Evolutionary conservation across 1,140 invertebrate genomes (phyloP).

Genomic region (Drosophila fuyamai): DNA sequence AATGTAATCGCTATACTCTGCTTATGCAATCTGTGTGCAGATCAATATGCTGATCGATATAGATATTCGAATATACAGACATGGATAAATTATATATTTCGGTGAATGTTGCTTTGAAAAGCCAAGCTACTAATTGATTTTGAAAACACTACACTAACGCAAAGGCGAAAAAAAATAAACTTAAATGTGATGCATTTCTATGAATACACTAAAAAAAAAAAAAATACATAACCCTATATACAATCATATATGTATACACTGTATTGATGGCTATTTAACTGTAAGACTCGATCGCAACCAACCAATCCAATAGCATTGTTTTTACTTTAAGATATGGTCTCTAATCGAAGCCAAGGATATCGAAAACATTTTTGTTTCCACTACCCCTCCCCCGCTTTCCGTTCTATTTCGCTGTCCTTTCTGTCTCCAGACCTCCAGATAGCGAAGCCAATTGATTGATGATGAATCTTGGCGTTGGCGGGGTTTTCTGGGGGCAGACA

Average conservation of each 20-base stretch:
- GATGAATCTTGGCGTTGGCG: slow-evolving; percentile 21
- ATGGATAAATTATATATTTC: slow-evolving; percentile 9
- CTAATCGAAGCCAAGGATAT: slow-evolving; percentile 6
- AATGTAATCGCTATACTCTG: slow-evolving; percentile 18
- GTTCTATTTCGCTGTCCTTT: slow-evolving; percentile 9
- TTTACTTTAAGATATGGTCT: slow-evolving; percentile 41
- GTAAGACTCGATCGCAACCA: slow-evolving; percentile 3
- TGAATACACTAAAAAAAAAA: slow-evolving; percentile 23
- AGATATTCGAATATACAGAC: slow-evolving; percentile 2
- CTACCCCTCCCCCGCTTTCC: background rate
- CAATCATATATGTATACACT: slow-evolving; percentile 16
- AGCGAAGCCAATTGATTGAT: slow-evolving; percentile 55
- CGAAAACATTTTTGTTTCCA: background rate
- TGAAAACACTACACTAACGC: slow-evolving; percentile 1
- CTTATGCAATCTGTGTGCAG: slow-evolving; percentile 1
- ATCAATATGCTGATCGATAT: slow-evolving; percentile 2
- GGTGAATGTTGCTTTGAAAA: slow-evolving; percentile 31
- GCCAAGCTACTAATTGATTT: slow-evolving; percentile 19
- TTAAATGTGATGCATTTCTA: slow-evolving; percentile 72
- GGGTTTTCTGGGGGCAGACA: slow-evolving; percentile 16
- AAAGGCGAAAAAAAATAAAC: slow-evolving; percentile 31
- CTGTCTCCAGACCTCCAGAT: slow-evolving; percentile 17
- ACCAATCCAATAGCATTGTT: slow-evolving; percentile 11
- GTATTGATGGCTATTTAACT: slow-evolving; percentile 33
- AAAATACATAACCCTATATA: slow-evolving; percentile 22